Evolutionary conservation across 2,113 vertebrate genomes (phyloP).

Genomic region (Bagarius yarrelli): DNA sequence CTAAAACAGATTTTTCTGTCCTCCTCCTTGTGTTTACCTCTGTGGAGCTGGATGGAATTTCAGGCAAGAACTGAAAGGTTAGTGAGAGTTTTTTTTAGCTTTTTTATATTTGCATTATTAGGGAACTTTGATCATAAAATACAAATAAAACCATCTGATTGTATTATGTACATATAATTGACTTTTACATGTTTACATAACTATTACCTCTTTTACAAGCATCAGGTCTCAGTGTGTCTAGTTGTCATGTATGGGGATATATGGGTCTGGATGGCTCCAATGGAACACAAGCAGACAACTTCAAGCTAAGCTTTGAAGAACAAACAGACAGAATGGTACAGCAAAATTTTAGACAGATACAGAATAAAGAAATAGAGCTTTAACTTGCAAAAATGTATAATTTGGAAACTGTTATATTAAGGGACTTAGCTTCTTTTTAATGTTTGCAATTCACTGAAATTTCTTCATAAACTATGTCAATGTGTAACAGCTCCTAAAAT

Average conservation of each 20-base stretch:
- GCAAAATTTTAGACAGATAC: not conserved
- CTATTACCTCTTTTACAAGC: constrained; percentile 55
- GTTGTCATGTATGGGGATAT: constrained; percentile 78
- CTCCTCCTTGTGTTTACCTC: constrained; percentile 92
- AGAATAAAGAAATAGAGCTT: constrained; percentile 3
- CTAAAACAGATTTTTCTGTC: constrained; percentile 88
- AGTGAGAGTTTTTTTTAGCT: constrained; percentile 23
- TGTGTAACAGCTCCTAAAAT: not conserved
- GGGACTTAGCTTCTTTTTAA: not conserved
- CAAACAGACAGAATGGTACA: constrained; percentile 79
- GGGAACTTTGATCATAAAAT: not conserved
- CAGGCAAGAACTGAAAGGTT: constrained; percentile 83
- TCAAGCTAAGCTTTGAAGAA: constrained; percentile 87
- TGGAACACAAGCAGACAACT: constrained; percentile 76
- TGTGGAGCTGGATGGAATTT: constrained; percentile 83
- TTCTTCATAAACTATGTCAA: not conserved
- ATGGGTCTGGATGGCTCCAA: constrained; percentile 87
- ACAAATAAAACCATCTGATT: too few relatives aligned
- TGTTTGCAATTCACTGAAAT: not conserved
- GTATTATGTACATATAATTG: not conserved
- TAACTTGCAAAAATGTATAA: not conserved
- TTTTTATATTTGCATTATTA: not conserved
- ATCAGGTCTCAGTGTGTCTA: constrained; percentile 68
- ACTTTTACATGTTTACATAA: not conserved
- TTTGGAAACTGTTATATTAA: not conserved